Percentiles rank a stretch among this genome's conserved stretches.
Evolutionary conservation across 2,888 invertebrate genomes (phyloP).

Genomic region (Tyria jacobaeae): DNA sequence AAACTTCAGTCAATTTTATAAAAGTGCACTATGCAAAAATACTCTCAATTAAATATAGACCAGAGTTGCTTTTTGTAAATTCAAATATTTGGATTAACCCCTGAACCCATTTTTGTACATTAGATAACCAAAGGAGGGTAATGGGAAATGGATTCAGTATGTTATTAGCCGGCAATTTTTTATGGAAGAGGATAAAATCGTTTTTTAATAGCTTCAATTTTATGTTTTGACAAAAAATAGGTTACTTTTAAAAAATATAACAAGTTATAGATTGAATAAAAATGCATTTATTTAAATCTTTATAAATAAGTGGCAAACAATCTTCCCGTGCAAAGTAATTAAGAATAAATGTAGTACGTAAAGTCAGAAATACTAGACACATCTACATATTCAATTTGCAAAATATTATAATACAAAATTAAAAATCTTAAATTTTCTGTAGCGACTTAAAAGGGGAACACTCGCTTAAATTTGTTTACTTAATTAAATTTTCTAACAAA

Average conservation of each 20-base stretch:
- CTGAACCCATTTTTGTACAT: constrained; percentile 45
- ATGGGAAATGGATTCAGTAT: constrained; percentile 46
- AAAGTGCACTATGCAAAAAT: constrained; percentile 18
- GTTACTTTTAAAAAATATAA: background rate
- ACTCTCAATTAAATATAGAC: background rate
- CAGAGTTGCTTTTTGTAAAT: constrained; percentile 31
- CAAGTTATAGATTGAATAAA: too few species aligned
- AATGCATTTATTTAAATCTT: too few species aligned
- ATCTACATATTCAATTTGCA: too few species aligned
- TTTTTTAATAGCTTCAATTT: background rate
- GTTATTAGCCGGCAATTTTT: constrained; percentile 41
- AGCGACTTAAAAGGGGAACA: background rate
- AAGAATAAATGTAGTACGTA: too few species aligned
- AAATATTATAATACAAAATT: too few species aligned
- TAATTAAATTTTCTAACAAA: constrained; percentile 9
- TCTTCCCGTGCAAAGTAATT: too few species aligned
- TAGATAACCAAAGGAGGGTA: constrained; percentile 36
- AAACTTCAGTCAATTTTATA: background rate
- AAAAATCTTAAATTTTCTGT: background rate
- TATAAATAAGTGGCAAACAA: too few species aligned
- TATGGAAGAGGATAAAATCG: constrained; percentile 15
- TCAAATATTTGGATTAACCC: constrained; percentile 29
- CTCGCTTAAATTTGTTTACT: background rate
- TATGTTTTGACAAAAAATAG: background rate
- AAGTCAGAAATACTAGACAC: background rate